Evolutionary conservation across 2,113 vertebrate species (phyloP), one percentile per base, ranked within the genome.

Genomic region (Tachysurus fulvidraco): DNA sequence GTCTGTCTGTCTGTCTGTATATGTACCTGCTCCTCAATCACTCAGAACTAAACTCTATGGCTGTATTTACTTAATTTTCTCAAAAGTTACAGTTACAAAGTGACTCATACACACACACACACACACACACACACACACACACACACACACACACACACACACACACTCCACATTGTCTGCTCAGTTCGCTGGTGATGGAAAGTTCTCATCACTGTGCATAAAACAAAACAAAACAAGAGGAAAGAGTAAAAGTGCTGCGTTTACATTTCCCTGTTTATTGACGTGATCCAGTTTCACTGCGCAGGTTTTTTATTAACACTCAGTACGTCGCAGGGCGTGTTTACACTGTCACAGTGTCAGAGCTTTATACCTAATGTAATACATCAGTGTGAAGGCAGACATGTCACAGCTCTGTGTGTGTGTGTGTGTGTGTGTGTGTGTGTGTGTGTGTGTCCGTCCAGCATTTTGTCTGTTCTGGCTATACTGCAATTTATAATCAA

Each of bases 81-180:
- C 71, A 23, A 21, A 74, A 74, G 44, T 41, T n/a, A 10, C 67
- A 71, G 69, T 23, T 41, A 73, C 30, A 44, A 44, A 73, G 69
- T 76, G 44, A 52, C 25, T 73, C 41, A 25, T 21, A 6, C 41
- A 50, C 44, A 50, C 71, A 73, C 81, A 84, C 67, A 67, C 83
- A 84, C 83, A n/a, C 67, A 52, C 67, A 83, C 64, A 83, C 82
- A 84, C 60, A 23, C 54, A 64, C 73, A 77, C 84, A 85, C 30
- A 25, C 74, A 85, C 55, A 65, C 59, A 65, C 44, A 52, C n/a
- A 85, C 57, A 79, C 57, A 13, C 74, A 60, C 71, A 85, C 57
- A 79, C 41, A 23, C 60, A 12, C 71, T 46, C 69, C 52, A 46
- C 83, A 85, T 12, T 44, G 28, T 71, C 16, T 41, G 21, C 23